A percentile compares a stretch with the other conserved stretches of the same genome.
phyloP scores from a whole-genome alignment of 2,113 vertebrate species.

The Tetrao urogallus region DNA sequence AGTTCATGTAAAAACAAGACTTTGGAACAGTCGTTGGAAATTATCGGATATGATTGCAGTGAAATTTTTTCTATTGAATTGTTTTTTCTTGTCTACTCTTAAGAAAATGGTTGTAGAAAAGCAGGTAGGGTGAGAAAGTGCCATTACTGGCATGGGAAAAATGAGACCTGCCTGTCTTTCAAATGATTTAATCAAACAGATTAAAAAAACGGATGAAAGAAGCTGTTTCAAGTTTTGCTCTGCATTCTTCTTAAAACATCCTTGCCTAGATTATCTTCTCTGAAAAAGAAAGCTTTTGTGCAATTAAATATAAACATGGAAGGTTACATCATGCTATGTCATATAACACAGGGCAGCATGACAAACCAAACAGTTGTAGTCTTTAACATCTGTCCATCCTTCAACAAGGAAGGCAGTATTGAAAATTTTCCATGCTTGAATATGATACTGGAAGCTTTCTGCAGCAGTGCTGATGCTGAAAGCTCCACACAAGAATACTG shows the following conservation, averaged over 20 bases:
- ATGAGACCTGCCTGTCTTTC: not conserved
- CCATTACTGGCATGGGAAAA: not conserved
- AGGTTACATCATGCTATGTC: not conserved
- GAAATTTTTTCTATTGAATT: not conserved
- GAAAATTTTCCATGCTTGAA: slow-evolving; percentile 49
- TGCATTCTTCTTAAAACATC: not conserved
- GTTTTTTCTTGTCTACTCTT: not conserved
- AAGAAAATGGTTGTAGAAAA: not conserved
- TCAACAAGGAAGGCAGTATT: slow-evolving; percentile 51
- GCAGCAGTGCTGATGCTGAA: not conserved
- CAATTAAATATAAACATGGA: not conserved
- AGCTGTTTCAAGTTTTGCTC: not conserved
- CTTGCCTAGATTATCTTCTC: not conserved
- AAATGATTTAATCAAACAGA: not conserved
- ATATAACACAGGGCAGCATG: not conserved
- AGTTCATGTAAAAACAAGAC: not conserved
- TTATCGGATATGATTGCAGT: not conserved
- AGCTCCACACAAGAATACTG: not conserved
- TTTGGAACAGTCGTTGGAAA: not conserved
- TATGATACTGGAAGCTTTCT: slow-evolving; percentile 32
- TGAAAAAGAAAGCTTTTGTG: not conserved
- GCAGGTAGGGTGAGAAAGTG: slow-evolving; percentile 8
- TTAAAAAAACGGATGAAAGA: not conserved
- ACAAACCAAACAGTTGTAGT: not conserved
- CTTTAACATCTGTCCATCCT: slow-evolving; percentile 36